These are phyloP conservation scores for Cataglyphis albicans DNA, from an alignment of 2,888 invertebrate species.

Conservation along the genomic window DNA sequence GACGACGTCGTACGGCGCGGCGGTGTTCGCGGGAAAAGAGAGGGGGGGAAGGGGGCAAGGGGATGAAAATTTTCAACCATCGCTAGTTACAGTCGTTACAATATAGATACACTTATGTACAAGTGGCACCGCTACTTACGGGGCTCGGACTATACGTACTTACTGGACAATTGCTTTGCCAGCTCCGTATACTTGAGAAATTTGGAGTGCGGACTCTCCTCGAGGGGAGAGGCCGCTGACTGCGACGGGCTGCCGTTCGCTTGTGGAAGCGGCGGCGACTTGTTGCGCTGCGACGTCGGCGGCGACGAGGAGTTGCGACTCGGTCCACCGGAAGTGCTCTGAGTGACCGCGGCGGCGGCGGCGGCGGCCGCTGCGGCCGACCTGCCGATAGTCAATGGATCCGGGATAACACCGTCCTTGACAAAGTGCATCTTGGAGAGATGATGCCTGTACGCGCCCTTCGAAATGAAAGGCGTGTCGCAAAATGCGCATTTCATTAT, in stretches of 20 bases:
- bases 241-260: slow-evolving; percentile 86
- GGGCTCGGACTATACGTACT: slow-evolving; percentile 93
- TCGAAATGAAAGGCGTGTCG: slow-evolving; percentile 98
- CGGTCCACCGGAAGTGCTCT: slow-evolving; percentile 83
- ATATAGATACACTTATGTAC: slow-evolving; percentile 86
- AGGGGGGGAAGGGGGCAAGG: neutral
- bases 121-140: slow-evolving; percentile 86
- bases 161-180: slow-evolving; percentile 98
- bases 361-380: slow-evolving; percentile 87
- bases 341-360: slow-evolving; percentile 83
- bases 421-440: slow-evolving; percentile 98
- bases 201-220: slow-evolving; percentile 98
- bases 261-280: slow-evolving; percentile 86
- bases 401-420: slow-evolving; percentile 95
- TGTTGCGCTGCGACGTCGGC: slow-evolving; percentile 88
- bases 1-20: slow-evolving; percentile 68
- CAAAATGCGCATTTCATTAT: slow-evolving; percentile 98
- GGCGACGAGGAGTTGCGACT: slow-evolving; percentile 82
- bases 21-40: slow-evolving; percentile 66
- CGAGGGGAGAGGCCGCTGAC: slow-evolving; percentile 86
- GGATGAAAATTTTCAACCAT: slow-evolving; percentile 69
- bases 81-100: slow-evolving; percentile 82
- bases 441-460: slow-evolving; percentile 98
- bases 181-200: slow-evolving; percentile 99
- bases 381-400: slow-evolving; percentile 88